phyloP scores from a whole-genome alignment of 2,888 invertebrate genomes.

The Drosophila gaucha region DNA sequence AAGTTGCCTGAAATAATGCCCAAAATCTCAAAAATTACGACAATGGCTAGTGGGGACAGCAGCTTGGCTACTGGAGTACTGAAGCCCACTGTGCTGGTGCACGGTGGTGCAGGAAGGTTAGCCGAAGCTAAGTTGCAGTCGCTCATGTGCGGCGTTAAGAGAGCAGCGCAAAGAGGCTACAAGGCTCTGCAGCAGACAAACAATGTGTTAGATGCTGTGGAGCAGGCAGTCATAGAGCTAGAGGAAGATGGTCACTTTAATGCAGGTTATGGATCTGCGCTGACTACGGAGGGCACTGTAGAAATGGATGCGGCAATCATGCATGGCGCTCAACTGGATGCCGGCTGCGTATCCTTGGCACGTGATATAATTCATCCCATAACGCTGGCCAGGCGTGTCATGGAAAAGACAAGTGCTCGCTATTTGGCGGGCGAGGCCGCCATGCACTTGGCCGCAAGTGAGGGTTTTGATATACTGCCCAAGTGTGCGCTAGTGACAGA shows the following conservation, averaged over 20 bases:
- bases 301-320: slow-evolving; percentile 95
- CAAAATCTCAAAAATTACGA: neutral
- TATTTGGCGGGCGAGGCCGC: slow-evolving; percentile 91
- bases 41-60: neutral
- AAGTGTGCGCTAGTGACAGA: slow-evolving; percentile 89
- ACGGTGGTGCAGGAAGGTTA: slow-evolving; percentile 93
- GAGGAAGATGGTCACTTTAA: slow-evolving; percentile 92
- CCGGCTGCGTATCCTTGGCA: slow-evolving; percentile 91
- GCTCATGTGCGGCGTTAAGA: slow-evolving; percentile 88
- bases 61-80: neutral
- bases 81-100: slow-evolving; percentile 88
- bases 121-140: slow-evolving; percentile 87
- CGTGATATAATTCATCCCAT: slow-evolving; percentile 91
- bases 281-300: slow-evolving; percentile 90
- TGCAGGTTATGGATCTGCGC: slow-evolving; percentile 92
- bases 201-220: slow-evolving; percentile 90
- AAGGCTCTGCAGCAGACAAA: slow-evolving; percentile 85
- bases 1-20: neutral
- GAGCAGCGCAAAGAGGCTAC: slow-evolving; percentile 87
- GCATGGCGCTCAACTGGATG: slow-evolving; percentile 89
- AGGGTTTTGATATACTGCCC: slow-evolving; percentile 87
- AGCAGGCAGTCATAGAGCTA: slow-evolving; percentile 90
- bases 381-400: slow-evolving; percentile 90
- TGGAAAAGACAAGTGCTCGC: slow-evolving; percentile 90
- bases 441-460: slow-evolving; percentile 87